Percentiles rank a stretch among this genome's conserved stretches.
Evolutionary conservation across 2,888 invertebrate species (phyloP).

Genomic region (Caenorhabditis wallacei): DNA sequence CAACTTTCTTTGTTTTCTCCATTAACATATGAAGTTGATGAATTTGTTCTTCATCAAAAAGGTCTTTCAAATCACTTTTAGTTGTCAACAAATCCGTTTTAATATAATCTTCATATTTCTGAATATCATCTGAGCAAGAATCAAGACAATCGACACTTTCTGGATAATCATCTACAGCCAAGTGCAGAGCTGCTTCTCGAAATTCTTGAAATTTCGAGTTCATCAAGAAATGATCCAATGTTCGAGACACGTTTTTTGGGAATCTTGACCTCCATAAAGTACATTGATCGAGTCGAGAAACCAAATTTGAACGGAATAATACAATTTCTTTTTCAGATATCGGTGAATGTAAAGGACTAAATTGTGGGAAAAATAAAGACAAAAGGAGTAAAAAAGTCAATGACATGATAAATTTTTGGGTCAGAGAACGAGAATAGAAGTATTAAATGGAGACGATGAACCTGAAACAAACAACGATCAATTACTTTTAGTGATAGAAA

Average conservation of each 20-base stretch:
- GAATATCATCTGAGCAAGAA: slow-evolving; percentile 30
- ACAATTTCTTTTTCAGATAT: slow-evolving; percentile 49
- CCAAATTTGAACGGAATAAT: slow-evolving; percentile 42
- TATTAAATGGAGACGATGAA: slow-evolving; percentile 22
- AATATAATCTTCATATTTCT: slow-evolving; percentile 31
- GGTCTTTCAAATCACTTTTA: slow-evolving; percentile 33
- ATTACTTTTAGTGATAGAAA: slow-evolving; percentile 45
- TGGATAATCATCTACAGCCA: slow-evolving; percentile 33
- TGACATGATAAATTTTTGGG: slow-evolving; percentile 9
- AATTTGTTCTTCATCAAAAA: slow-evolving; percentile 62
- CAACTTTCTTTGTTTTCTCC: slow-evolving; percentile 52
- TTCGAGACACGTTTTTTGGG: slow-evolving; percentile 33
- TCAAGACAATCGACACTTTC: slow-evolving; percentile 59
- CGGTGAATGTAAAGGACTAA: not conserved
- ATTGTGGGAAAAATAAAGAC: not conserved
- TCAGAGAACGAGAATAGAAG: slow-evolving; percentile 21
- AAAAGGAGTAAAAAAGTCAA: slow-evolving; percentile 6
- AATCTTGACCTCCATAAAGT: slow-evolving; percentile 60
- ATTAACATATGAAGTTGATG: slow-evolving; percentile 57
- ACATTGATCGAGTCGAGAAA: slow-evolving; percentile 63
- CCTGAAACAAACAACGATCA: slow-evolving; percentile 53
- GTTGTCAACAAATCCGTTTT: slow-evolving; percentile 14
- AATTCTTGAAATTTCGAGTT: slow-evolving; percentile 64
- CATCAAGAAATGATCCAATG: slow-evolving; percentile 54
- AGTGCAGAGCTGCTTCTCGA: slow-evolving; percentile 35